Evolutionary conservation across 2,888 invertebrate genomes (phyloP), one percentile per base, ranked within the genome.

Genomic region (Amblyteles armatorius): DNA sequence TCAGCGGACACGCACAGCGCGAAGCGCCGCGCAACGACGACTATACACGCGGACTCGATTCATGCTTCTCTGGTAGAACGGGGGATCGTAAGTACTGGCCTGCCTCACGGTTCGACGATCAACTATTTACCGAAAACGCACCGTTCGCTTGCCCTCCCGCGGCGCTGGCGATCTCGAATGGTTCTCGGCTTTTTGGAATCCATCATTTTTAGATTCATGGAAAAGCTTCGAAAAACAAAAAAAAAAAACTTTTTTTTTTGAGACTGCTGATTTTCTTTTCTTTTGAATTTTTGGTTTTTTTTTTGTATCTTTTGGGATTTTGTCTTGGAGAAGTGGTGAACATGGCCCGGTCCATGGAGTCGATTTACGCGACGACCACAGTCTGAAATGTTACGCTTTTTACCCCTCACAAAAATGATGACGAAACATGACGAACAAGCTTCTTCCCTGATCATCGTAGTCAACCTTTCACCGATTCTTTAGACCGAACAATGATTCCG

Each of bases 41-140:
- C 69, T 7, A 9, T n/a, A 16, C 3, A 67, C 44, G 33, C 40
- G 16, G 22, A 36, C 65, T 9, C 65, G n/a, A 57, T 83, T 89
- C 80, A 89, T 92, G 90, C 73, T 87, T 40, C 89, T 88, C 91
- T 90, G 89, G 67, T 91, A 88, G 2, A 48, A 76, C 67, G 87
- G 88, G 88, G 88, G 86, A 87, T 88, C 87, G 88, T 89, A 90
- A 91, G 91, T 91, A 91, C 91, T 91, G 91, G 89, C 90, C 91
- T 91, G 89, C 90, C 90, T 90, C 88, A 88, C 76, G 81, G 76
- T 80, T 81, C 73, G 71, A 67, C 57, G 73, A 72, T 74, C 79
- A 78, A 79, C 80, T 82, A 82, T 80, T 55, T 69, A 60, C 63
- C 16, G 26, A 48, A 48, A 57, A 48, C 36, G 6, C 9, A 63